Conservation (phyloP, 2,113 vertebrate genomes). For the Riparia riparia region DNA sequence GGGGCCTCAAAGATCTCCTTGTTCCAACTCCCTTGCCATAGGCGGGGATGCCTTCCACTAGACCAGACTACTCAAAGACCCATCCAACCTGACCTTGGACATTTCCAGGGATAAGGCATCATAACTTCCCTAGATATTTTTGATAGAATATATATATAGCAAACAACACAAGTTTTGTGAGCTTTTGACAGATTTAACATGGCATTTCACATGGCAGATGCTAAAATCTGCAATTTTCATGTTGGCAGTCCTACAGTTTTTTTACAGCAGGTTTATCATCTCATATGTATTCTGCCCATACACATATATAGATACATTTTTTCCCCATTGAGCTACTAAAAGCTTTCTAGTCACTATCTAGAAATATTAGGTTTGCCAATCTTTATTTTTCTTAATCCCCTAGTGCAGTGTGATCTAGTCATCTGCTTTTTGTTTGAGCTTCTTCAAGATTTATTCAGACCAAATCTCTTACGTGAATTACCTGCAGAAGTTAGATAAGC, state of each 20-base stretch:
- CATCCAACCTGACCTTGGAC: rapidly evolving
- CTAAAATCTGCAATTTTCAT: background rate
- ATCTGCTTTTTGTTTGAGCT: conserved; percentile 30
- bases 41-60: background rate
- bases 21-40: background rate
- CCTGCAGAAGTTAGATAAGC: conserved; percentile 10
- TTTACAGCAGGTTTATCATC: background rate
- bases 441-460: conserved; percentile 40
- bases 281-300: background rate
- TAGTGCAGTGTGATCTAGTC: background rate
- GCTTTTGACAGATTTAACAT: background rate
- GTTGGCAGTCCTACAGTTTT: background rate
- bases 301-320: background rate
- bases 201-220: conserved; percentile 21
- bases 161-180: background rate
- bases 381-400: conserved; percentile 35
- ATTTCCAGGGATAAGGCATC: background rate
- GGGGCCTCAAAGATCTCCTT: background rate
- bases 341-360: conserved; percentile 3
- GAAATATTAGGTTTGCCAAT: conserved; percentile 9
- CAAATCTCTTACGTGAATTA: conserved; percentile 21
- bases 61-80: background rate
- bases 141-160: background rate
- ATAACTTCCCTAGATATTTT: background rate
- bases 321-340: background rate